phyloP scores from a whole-genome alignment of 1,140 invertebrate species.

The Lepidotrigona ventralis region DNA sequence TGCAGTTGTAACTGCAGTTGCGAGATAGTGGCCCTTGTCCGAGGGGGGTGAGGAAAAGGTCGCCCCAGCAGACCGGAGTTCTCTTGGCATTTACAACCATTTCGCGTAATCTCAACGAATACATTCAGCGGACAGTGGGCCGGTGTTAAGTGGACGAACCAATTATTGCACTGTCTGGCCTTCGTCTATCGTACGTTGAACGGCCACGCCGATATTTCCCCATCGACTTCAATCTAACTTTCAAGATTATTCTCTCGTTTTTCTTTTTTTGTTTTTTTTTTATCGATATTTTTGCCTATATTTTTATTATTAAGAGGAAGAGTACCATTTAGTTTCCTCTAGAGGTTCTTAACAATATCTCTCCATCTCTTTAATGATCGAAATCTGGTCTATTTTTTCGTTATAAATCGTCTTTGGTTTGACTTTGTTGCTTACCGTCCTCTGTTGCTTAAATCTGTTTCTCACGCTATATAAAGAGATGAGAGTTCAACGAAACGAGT shows the following conservation, averaged over 20 bases:
- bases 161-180: constrained; percentile 69
- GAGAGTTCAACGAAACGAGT: too few relatives aligned
- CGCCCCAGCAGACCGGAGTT: constrained; percentile 55
- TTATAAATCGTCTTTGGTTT: too few relatives aligned
- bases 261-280: background rate
- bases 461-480: too few relatives aligned
- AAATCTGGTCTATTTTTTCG: background rate
- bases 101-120: constrained; percentile 77
- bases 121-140: constrained; percentile 71
- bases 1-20: constrained; percentile 79
- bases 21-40: constrained; percentile 72
- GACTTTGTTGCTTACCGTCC: too few relatives aligned
- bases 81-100: constrained; percentile 77
- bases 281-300: background rate
- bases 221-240: background rate
- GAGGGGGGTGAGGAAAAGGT: constrained; percentile 27
- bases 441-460: too few relatives aligned
- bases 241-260: background rate
- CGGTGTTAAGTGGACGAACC: constrained; percentile 71
- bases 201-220: constrained; percentile 14
- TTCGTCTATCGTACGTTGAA: constrained; percentile 40
- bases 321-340: too few relatives aligned
- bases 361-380: background rate
- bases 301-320: too few relatives aligned
- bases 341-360: too few relatives aligned